These are phyloP conservation scores for Callimorpha dominula DNA, from an alignment of 2,888 invertebrate genomes.

Conservation along the genomic window DNA sequence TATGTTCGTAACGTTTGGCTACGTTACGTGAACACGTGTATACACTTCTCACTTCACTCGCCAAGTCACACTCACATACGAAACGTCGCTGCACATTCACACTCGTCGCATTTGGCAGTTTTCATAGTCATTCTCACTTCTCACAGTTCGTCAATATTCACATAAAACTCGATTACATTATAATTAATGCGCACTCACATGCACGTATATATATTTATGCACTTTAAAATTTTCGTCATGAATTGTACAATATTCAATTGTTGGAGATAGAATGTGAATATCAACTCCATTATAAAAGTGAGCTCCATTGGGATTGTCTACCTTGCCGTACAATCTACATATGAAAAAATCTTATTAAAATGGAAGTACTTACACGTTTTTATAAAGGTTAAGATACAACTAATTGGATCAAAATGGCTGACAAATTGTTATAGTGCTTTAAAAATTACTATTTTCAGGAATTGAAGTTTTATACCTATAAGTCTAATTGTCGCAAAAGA, in stretches of 20 bases:
- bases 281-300: constrained; percentile 68
- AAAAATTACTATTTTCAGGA: constrained; percentile 74
- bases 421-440: constrained; percentile 78
- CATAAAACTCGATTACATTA: constrained; percentile 68
- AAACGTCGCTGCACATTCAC: constrained; percentile 46
- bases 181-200: constrained; percentile 51
- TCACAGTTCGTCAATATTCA: constrained; percentile 77
- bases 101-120: constrained; percentile 83
- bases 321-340: constrained; percentile 79
- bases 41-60: constrained; percentile 43
- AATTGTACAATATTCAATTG: constrained; percentile 58
- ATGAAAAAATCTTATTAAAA: constrained; percentile 84
- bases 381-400: constrained; percentile 73
- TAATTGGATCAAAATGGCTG: constrained; percentile 84
- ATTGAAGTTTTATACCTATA: constrained; percentile 72
- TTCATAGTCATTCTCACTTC: constrained; percentile 74
- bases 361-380: constrained; percentile 85
- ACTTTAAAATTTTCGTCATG: constrained; percentile 50
- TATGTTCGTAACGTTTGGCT: constrained; percentile 61
- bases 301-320: constrained; percentile 75
- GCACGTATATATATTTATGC: constrained; percentile 26
- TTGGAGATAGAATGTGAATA: constrained; percentile 76
- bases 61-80: constrained; percentile 35
- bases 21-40: constrained; percentile 43
- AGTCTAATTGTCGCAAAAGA: constrained; percentile 79